Conservation (phyloP, 2,797 vertebrate species). For the Pampus argenteus region DNA sequence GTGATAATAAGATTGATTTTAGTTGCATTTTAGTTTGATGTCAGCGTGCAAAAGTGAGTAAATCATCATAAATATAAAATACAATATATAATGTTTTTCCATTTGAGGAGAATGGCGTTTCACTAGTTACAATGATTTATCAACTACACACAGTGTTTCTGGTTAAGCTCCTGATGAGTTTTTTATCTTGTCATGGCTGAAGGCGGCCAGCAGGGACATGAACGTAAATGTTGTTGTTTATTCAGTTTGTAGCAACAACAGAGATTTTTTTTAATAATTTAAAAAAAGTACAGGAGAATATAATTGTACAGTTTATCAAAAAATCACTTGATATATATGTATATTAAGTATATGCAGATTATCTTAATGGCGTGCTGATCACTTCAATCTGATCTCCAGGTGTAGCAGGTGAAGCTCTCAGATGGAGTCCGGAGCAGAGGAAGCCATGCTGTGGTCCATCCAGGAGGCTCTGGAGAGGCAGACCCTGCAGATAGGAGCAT, state of each 20-base stretch:
- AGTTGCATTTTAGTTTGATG: too few relatives aligned
- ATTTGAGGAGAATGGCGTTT: too few relatives aligned
- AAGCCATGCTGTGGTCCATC: conserved; percentile 84
- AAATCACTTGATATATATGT: too few relatives aligned
- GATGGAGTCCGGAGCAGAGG: conserved; percentile 59
- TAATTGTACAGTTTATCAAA: neutral
- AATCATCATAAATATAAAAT: too few relatives aligned
- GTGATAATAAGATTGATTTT: too few relatives aligned
- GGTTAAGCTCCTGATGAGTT: too few relatives aligned
- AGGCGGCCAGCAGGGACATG: too few relatives aligned
- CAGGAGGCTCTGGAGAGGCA: conserved; percentile 83
- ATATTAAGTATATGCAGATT: too few relatives aligned
- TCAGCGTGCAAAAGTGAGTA: too few relatives aligned
- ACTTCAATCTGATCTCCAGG: neutral
- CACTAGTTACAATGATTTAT: too few relatives aligned
- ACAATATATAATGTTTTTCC: too few relatives aligned
- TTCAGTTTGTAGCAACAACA: neutral
- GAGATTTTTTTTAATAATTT: neutral
- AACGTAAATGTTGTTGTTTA: neutral
- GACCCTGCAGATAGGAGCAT: conserved; percentile 84
- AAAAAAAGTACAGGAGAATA: neutral
- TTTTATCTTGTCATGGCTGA: neutral
- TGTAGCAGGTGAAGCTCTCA: conserved; percentile 21
- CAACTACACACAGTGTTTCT: too few relatives aligned
- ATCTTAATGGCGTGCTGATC: neutral